A percentile compares a stretch with the other conserved stretches of the same genome.
phyloP scores from a whole-genome alignment of 2,113 vertebrate species.

The Eidolon helvum region DNA sequence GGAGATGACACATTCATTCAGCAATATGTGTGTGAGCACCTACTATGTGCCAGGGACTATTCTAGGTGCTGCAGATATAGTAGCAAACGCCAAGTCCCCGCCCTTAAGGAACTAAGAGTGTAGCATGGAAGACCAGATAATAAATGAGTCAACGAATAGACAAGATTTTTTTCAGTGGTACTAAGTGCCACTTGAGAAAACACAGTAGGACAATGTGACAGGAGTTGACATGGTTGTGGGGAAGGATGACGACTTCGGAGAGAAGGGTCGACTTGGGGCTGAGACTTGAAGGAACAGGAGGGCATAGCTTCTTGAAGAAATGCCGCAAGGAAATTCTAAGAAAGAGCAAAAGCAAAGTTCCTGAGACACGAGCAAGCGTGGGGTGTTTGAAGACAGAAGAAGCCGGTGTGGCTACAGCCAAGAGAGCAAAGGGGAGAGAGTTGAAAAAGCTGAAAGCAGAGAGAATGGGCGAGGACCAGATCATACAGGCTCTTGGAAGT shows the following conservation, averaged over 20 bases:
- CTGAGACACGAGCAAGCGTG: fast-evolving
- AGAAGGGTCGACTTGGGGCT: background rate
- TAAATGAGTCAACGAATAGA: background rate
- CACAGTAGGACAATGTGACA: background rate
- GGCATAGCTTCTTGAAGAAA: background rate
- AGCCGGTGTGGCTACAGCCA: background rate
- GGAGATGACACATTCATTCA: background rate
- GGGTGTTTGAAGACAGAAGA: background rate
- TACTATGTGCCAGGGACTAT: background rate
- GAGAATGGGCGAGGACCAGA: background rate
- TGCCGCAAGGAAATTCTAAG: background rate
- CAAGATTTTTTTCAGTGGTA: fast-evolving
- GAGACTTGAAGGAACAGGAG: background rate
- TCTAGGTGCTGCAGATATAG: background rate
- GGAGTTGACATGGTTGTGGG: background rate
- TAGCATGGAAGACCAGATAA: background rate
- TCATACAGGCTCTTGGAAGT: background rate
- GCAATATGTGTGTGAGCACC: background rate
- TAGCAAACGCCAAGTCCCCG: background rate
- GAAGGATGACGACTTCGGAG: fast-evolving
- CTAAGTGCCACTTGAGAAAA: background rate
- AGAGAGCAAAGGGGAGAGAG: background rate
- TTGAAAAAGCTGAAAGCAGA: background rate
- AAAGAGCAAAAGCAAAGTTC: background rate
- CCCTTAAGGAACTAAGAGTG: background rate